phyloP scores from a whole-genome alignment of 2,888 invertebrate genomes.

The Cetonia aurata region DNA sequence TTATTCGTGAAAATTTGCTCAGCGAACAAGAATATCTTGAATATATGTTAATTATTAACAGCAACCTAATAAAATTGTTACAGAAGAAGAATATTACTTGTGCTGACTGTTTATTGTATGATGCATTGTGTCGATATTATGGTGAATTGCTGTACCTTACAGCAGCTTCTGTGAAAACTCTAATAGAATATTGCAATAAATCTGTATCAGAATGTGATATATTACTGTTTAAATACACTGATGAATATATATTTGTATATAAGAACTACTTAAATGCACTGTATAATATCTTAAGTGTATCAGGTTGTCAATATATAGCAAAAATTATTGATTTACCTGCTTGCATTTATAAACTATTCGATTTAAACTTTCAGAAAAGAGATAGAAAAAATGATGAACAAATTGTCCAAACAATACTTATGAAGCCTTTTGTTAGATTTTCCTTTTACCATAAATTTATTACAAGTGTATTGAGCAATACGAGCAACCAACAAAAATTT shows the following conservation, averaged over 20 bases:
- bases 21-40: constrained; percentile 78
- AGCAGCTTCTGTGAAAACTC: constrained; percentile 76
- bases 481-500: constrained; percentile 70
- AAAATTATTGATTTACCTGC: constrained; percentile 74
- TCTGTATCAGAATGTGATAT: constrained; percentile 77
- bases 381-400: constrained; percentile 70
- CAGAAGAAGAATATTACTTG: constrained; percentile 73
- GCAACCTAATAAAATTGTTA: constrained; percentile 74
- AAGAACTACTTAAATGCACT: constrained; percentile 78
- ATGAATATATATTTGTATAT: constrained; percentile 79
- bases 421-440: constrained; percentile 74
- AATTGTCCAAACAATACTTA: constrained; percentile 72
- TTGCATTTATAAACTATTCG: constrained; percentile 60
- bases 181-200: constrained; percentile 78
- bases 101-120: constrained; percentile 73
- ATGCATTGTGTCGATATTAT: constrained; percentile 76
- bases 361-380: constrained; percentile 56
- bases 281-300: constrained; percentile 80
- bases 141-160: constrained; percentile 77
- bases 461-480: constrained; percentile 66
- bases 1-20: constrained; percentile 60
- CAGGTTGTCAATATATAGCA: constrained; percentile 77
- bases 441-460: constrained; percentile 75
- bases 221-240: constrained; percentile 76
- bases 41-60: constrained; percentile 75